Evolutionary conservation across 2,113 vertebrate species (phyloP), one percentile per base, ranked within the genome.

Genomic region (Gymnorhina tibicen): DNA sequence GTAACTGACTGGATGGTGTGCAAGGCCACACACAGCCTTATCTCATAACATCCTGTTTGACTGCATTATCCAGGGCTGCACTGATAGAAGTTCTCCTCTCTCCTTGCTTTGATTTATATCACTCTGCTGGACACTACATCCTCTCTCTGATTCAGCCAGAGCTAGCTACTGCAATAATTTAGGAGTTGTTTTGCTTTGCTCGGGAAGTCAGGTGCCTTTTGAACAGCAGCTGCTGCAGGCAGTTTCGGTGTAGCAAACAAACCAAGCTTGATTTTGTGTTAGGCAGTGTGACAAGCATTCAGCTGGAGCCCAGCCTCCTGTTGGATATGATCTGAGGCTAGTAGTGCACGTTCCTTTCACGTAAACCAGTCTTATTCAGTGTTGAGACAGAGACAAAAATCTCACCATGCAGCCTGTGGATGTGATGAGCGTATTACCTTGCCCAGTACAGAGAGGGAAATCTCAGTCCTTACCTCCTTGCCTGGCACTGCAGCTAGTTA

Each of bases 121-220:
- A 5, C 72, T 59, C 27, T 44, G 83, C 83, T 86, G 96, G 90
- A 93, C 83, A 5, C 76, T 77, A 44, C 68, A 87, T 94, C 83
- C 93, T 96, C 67, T 52, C 91, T 88, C 72, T 73, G 63, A 70
- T 96, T 77, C 85, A 88, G 75, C 50, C 75, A 69, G 90, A 89
- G 67, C 70, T 83, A 41, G 64, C 85, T 81, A 17, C 59, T 63
- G 73, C 68, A 64, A 5, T 91, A 49, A 90, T 86, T 87, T 53
- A 50, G 35, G 55, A 62, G 50, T 14, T 94, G 85, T 75, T 93
- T 94, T 88, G 56, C 85, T 94, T 93, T 75, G 70, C 79, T 92
- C 32, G 47, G 92, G 87, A 96, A 92, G 82, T 81, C 88, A 78
- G 82, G 90, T 94, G 80, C 92, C 90, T 92, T 84, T 76, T 47